A percentile compares a stretch with the other conserved stretches of the same genome.
Evolutionary conservation across 2,113 vertebrate genomes (phyloP).

Genomic region (Triplophysa siluroides): DNA sequence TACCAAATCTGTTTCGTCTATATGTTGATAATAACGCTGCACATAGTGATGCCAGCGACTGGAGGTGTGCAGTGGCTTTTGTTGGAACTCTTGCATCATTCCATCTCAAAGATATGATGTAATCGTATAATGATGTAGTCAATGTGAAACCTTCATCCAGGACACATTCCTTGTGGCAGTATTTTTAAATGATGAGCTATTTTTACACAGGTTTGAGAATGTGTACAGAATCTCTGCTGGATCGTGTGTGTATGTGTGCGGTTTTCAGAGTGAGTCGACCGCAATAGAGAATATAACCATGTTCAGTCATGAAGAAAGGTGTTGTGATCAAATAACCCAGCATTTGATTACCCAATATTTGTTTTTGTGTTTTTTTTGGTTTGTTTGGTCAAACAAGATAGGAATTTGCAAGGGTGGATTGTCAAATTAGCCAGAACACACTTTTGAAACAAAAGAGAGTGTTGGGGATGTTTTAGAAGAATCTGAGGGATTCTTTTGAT

Average conservation of each 20-base stretch:
- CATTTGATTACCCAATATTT: no score
- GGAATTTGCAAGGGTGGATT: not conserved
- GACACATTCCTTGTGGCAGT: not conserved
- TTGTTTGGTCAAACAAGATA: not conserved
- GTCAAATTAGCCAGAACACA: not conserved
- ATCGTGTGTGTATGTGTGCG: no score
- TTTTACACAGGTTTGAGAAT: not conserved
- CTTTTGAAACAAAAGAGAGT: not conserved
- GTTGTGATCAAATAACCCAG: no score
- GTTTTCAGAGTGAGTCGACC: no score
- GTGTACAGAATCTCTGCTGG: not conserved
- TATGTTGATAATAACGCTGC: not conserved
- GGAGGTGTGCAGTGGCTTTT: not conserved
- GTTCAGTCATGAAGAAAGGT: not conserved
- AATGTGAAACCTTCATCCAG: constrained; percentile 12
- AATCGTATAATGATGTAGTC: constrained; percentile 22
- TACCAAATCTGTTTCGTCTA: not conserved
- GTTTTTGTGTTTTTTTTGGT: no score
- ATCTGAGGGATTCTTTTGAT: no score
- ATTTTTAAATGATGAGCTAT: not conserved
- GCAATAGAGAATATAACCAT: not conserved
- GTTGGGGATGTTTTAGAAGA: no score
- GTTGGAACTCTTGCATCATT: not conserved
- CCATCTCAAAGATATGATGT: not conserved
- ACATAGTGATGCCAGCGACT: no score